Base-by-base conservation (phyloP, 2,888 invertebrate species). In the Chalcosyrphus nemorum region DNA sequence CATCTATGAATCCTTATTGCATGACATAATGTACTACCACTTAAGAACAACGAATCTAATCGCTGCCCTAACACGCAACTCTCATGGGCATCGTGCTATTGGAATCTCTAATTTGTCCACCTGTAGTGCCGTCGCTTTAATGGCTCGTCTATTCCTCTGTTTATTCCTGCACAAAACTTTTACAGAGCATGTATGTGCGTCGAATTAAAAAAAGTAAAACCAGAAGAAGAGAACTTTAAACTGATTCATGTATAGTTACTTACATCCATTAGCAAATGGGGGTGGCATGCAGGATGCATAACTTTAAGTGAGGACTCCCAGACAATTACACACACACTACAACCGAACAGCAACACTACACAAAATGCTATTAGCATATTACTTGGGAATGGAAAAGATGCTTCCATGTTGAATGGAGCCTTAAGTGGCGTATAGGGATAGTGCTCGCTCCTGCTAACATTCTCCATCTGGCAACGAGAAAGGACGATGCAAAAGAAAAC, bases 251-350 rank as follows among this genome's bases (percentile, higher is more conserved):
- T 38, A 24, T 2, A n/a, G n/a, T n/a, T n/a, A n/a, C n/a, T n/a
- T n/a, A 24, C 4, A 63, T 72, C 72, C 72, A 72, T 72, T 72
- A 72, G 61, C 29, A 52, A 63, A 13, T n/a, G 9, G 7, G 41
- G 38, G n/a, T 13, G 13, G 24, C 9, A 7, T 15, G n/a, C 27
- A 68, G 29, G 68, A 75, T 81, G 68, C 63, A 70, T 50, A 76
- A 65, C 70, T 76, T 76, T 70, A 81, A 81, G 76, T 81, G n/a
- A n/a, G 76, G 70, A 43, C 76, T 81, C 76, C 47, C 70, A 81
- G 81, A 81, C 81, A 76, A 81, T 81, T 63, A 81, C 68, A 68
- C 61, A 81, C 68, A 68, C 68, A 47, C 52, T 32, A n/a, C n/a
- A n/a, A n/a, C 29, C 13, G 52, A 38, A 13, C 27, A 47, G 13